phyloP scores from a whole-genome alignment of 2,888 invertebrate species.

The Cephonodes hylas region DNA sequence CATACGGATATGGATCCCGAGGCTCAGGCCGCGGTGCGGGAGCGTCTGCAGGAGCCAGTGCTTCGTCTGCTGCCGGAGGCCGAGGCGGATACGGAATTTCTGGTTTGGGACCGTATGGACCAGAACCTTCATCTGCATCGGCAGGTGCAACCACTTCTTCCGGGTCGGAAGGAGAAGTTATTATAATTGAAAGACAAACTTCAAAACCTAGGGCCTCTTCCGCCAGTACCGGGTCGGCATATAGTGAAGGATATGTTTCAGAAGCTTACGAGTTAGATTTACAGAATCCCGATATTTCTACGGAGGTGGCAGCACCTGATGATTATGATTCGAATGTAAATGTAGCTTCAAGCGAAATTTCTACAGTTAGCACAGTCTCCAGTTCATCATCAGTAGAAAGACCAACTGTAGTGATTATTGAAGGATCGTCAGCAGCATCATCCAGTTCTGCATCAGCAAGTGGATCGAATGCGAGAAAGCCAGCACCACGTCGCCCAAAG shows the following conservation, averaged over 20 bases:
- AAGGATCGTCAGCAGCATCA: constrained; percentile 16
- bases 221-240: too few species aligned
- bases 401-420: constrained; percentile 19
- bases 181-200: too few species aligned
- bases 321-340: not conserved
- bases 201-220: too few species aligned
- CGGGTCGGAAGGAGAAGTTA: too few species aligned
- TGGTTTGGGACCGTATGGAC: too few species aligned
- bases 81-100: too few species aligned
- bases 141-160: too few species aligned
- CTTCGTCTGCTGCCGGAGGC: too few species aligned
- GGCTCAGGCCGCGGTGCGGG: too few species aligned
- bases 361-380: not conserved
- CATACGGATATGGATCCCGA: too few species aligned
- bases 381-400: not conserved
- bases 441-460: constrained; percentile 16
- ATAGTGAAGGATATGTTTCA: not conserved
- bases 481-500: constrained; percentile 15
- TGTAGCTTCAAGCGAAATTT: not conserved
- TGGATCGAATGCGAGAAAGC: not conserved
- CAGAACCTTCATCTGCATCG: too few species aligned
- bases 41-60: too few species aligned
- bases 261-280: not conserved
- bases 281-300: not conserved
- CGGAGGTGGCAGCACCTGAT: not conserved